Evolutionary conservation across 2,113 vertebrate genomes (phyloP), one percentile per base, ranked within the genome.

Genomic region (Porphyrio hochstetteri): DNA sequence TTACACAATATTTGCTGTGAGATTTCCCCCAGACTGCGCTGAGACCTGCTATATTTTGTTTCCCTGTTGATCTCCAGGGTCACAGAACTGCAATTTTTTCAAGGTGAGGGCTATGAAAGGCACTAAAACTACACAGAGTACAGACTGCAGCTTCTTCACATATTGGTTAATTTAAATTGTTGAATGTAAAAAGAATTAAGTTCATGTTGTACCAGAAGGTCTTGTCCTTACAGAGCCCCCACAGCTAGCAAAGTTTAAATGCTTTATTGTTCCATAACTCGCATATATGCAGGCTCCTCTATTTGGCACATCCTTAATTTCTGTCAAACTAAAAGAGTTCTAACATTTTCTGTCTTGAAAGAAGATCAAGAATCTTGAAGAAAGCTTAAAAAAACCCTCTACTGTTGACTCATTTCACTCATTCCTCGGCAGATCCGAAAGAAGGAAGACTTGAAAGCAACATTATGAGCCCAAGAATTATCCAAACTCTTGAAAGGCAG

Each of bases 371-470:
- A 53, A 88, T 81, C 84, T 77, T 70, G 91, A 89, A 81, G 82
- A 71, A 95, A 71, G 68, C 82, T 86, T 96, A 88, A 96, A 97
- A 96, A 96, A 85, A 53, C 68, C 68, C 79, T 95, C 70, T 61
- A 29, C 83, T 91, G 96, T 96, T 97, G 88, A 94, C 90, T 97
- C 91, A 97, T 94, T 96, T 96, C 96, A 92, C 94, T 97, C 82
- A 88, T 90, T 95, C 80, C 88, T 75, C 87, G 70, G 79, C 93
- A 94, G 94, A 93, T 85, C 82, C 90, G 92, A 95, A 86, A 88
- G 76, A 72, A 92, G 77, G 82, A 88, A 91, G 72, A 90, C 74
- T 82, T 93, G 72, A 96, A 97, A 96, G 95, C 85, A 88, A 80
- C 69, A 89, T 90, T 65, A 84, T 28, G 82, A 95, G 87, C 74